phyloP scores from a whole-genome alignment of 2,797 vertebrate genomes.

The Vespertilio murinus region DNA sequence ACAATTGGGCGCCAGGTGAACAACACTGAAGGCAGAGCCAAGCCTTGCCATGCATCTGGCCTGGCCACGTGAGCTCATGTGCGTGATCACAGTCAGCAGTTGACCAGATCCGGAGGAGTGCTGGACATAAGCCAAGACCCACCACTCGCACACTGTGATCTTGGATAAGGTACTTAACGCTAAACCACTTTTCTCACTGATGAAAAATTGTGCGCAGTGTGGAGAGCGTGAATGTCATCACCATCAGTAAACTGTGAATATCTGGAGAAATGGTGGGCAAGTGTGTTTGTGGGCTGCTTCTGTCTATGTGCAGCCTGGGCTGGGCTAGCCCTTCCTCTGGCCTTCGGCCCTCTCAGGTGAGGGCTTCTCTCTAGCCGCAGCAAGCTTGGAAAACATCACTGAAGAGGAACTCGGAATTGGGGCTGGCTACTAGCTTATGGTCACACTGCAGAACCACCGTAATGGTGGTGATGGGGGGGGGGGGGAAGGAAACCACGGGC shows the following conservation, averaged over 20 bases:
- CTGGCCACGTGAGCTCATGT: background rate
- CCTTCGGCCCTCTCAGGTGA: background rate
- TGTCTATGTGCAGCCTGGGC: rapidly evolving
- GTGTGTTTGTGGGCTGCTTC: too few species aligned
- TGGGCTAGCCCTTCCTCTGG: background rate
- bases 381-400: background rate
- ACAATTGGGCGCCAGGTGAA: too few species aligned
- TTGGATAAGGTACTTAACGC: background rate
- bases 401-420: background rate
- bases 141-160: background rate
- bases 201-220: background rate
- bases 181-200: background rate
- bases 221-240: rapidly evolving
- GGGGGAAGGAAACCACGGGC: too few species aligned
- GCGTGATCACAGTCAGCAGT: too few species aligned
- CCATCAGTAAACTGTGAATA: background rate
- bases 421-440: background rate
- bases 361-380: too few species aligned
- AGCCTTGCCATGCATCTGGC: rapidly evolving
- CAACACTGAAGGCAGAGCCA: background rate
- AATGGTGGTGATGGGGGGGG: too few species aligned
- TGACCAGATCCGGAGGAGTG: too few species aligned
- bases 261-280: background rate
- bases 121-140: background rate
- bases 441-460: background rate